These are phyloP conservation scores for Eremophila alpestris DNA, from an alignment of 2,797 vertebrate species.

Conservation along the genomic window DNA sequence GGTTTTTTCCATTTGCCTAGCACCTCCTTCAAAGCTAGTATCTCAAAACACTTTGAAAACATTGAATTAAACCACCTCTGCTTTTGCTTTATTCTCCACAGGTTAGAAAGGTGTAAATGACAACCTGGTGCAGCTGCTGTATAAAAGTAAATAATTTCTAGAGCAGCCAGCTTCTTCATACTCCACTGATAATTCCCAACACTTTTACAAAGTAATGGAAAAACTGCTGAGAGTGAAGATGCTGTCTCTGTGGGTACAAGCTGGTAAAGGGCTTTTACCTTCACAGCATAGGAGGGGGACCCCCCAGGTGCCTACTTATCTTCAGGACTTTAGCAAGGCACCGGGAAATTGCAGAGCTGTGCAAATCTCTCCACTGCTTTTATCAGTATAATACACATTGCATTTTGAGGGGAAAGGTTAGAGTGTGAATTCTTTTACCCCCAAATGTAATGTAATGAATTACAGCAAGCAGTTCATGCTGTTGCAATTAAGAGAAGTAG, in stretches of 20 bases:
- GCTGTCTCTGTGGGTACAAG: conserved; percentile 48
- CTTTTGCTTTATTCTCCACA: neutral
- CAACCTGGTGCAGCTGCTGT: conserved; percentile 13
- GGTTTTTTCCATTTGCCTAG: neutral
- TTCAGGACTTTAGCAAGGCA: conserved; percentile 19
- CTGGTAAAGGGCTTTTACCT: conserved; percentile 40
- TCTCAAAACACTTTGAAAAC: conserved; percentile 9
- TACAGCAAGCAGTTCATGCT: neutral
- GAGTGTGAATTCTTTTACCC: conserved; percentile 17
- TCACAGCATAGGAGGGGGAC: neutral
- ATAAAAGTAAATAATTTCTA: conserved; percentile 50
- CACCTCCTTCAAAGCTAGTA: neutral
- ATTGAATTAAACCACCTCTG: neutral
- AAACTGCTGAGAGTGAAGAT: conserved; percentile 62
- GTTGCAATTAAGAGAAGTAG: neutral
- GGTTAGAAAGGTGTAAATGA: neutral
- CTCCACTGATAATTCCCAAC: conserved; percentile 51
- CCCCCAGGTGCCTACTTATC: conserved; percentile 33
- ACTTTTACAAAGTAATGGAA: conserved; percentile 8
- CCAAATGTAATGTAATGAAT: neutral
- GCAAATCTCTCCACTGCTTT: neutral
- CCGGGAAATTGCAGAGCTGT: neutral
- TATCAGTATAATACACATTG: conserved; percentile 38
- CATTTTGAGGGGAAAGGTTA: conserved; percentile 22
- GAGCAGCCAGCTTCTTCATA: conserved; percentile 42